These are phyloP conservation scores for Oligia latruncula DNA, from an alignment of 2,888 invertebrate genomes.

Conservation along the genomic window DNA sequence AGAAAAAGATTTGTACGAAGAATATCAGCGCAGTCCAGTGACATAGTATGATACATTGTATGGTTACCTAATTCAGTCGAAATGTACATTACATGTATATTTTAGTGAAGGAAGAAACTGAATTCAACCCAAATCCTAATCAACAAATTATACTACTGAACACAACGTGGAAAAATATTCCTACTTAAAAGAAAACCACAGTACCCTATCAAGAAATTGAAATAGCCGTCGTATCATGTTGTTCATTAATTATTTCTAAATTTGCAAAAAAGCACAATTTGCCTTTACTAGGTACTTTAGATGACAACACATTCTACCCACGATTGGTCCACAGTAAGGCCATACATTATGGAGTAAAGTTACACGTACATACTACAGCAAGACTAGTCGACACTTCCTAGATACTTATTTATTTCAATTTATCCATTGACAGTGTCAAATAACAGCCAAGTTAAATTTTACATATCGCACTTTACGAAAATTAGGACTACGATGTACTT, in stretches of 20 bases:
- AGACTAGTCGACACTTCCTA: slow-evolving; percentile 56
- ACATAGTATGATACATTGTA: slow-evolving; percentile 72
- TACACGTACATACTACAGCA: slow-evolving; percentile 56
- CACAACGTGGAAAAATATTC: slow-evolving; percentile 75
- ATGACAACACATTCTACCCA: slow-evolving; percentile 74
- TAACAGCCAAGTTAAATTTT: slow-evolving; percentile 20
- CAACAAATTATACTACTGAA: slow-evolving; percentile 74
- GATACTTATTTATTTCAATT: slow-evolving; percentile 27
- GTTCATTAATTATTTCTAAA: slow-evolving; percentile 57
- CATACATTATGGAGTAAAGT: slow-evolving; percentile 74
- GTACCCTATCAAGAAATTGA: slow-evolving; percentile 43
- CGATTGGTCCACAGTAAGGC: slow-evolving; percentile 88
- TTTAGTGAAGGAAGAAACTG: slow-evolving; percentile 58
- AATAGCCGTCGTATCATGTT: slow-evolving; percentile 32
- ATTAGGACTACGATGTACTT: slow-evolving; percentile 43
- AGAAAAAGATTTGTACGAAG: slow-evolving; percentile 85
- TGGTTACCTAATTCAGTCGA: slow-evolving; percentile 81
- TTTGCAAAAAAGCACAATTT: slow-evolving; percentile 73
- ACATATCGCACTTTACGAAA: slow-evolving; percentile 31
- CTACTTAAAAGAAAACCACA: slow-evolving; percentile 58
- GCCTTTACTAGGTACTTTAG: slow-evolving; percentile 73
- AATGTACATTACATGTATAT: slow-evolving; percentile 68
- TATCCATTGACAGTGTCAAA: slow-evolving; percentile 30
- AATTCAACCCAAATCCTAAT: slow-evolving; percentile 54
- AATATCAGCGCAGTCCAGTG: slow-evolving; percentile 80